These are phyloP conservation scores for Hippasteria phrygiana DNA, from an alignment of 53 echinoderm and acorn worm species.

Conservation along the genomic window DNA sequence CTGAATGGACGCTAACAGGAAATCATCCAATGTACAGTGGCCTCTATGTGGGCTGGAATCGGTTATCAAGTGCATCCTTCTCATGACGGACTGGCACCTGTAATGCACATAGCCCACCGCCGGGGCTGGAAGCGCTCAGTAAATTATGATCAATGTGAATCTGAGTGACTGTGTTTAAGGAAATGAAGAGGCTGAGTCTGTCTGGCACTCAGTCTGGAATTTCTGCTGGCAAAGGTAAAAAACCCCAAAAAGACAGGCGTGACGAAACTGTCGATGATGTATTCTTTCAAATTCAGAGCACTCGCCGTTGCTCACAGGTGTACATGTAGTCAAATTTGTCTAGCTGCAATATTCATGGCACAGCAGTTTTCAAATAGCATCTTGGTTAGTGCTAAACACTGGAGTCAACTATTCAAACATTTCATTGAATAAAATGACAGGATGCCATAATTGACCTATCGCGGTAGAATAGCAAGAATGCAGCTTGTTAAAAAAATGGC, in stretches of 20 bases:
- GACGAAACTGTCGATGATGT: background rate
- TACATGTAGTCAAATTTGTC: no score
- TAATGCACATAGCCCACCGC: no score
- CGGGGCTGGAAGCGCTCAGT: background rate
- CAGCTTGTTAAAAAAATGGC: no score
- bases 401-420: no score
- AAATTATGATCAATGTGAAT: slow-evolving; percentile 18
- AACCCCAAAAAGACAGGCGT: background rate
- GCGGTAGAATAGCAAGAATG: no score
- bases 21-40: slow-evolving; percentile 58
- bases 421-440: no score
- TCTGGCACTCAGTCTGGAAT: slow-evolving; percentile 30
- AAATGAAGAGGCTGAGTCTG: slow-evolving; percentile 21
- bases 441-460: no score
- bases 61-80: slow-evolving; percentile 40
- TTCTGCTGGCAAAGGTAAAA: background rate
- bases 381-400: no score
- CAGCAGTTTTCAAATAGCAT: no score
- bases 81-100: slow-evolving; percentile 15
- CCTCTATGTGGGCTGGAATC: slow-evolving; percentile 41
- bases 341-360: no score
- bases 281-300: background rate
- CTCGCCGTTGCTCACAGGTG: no score
- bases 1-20: slow-evolving; percentile 53
- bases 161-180: slow-evolving; percentile 6